phyloP scores from a whole-genome alignment of 2,888 invertebrate genomes.

The Sialis lutaria region DNA sequence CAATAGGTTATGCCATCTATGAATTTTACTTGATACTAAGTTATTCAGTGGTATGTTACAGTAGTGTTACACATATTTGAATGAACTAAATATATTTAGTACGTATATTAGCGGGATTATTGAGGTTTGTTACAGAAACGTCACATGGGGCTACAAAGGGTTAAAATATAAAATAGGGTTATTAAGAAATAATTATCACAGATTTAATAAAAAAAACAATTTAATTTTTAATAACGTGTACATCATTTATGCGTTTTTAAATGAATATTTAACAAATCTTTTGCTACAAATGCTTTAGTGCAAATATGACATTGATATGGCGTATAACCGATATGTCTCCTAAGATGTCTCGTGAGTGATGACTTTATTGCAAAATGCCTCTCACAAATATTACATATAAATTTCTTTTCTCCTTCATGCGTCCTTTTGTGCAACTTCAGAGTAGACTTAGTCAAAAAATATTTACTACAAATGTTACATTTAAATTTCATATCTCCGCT shows the following conservation, averaged over 20 bases:
- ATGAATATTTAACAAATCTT: conserved; percentile 33
- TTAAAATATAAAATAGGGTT: too few species aligned
- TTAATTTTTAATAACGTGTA: neutral
- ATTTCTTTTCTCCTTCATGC: conserved; percentile 33
- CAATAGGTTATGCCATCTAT: too few species aligned
- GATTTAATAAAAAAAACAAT: too few species aligned
- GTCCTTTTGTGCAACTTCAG: conserved; percentile 31
- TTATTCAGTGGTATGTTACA: too few species aligned
- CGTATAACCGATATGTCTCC: conserved; percentile 34
- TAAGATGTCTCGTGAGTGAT: conserved; percentile 29
- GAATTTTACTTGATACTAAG: too few species aligned
- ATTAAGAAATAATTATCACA: too few species aligned
- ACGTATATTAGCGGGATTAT: too few species aligned
- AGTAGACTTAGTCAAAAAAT: conserved; percentile 21
- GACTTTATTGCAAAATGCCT: conserved; percentile 33
- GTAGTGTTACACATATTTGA: too few species aligned
- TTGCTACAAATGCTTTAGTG: conserved; percentile 35
- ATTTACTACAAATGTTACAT: conserved; percentile 14
- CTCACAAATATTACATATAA: conserved; percentile 33
- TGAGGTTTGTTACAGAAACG: too few species aligned
- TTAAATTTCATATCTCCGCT: neutral
- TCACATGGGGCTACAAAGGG: too few species aligned
- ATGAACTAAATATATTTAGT: too few species aligned
- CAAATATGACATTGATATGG: conserved; percentile 35
- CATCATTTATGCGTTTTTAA: neutral